Percentiles rank a stretch among this genome's conserved stretches.
These are phyloP conservation scores for Olivierus martensii DNA, from an alignment of 1,140 invertebrate species.

Conservation along the genomic window DNA sequence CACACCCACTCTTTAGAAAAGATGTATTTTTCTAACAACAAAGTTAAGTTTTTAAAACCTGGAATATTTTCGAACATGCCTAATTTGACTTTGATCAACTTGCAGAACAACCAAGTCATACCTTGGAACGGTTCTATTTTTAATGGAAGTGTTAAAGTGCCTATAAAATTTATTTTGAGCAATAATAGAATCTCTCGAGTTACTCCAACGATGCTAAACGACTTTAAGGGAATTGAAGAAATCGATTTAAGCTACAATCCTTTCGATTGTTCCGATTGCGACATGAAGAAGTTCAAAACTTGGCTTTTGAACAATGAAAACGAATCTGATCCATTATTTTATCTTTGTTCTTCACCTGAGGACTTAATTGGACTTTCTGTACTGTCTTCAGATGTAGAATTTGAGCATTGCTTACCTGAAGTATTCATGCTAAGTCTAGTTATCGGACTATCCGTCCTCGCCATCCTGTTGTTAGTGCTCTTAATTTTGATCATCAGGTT, in stretches of 20 bases:
- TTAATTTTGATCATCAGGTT: conserved; percentile 26
- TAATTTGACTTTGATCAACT: no score
- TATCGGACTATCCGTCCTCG: conserved; percentile 29
- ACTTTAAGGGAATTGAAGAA: conserved; percentile 31
- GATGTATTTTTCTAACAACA: no score
- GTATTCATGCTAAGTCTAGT: conserved; percentile 18
- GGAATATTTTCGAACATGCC: no score
- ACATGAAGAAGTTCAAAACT: conserved; percentile 3
- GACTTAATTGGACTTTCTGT: conserved; percentile 26
- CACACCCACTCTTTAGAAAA: no score
- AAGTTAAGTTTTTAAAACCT: no score
- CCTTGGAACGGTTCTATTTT: no score
- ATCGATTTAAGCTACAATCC: conserved; percentile 38
- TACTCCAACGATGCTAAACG: conserved; percentile 38
- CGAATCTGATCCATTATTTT: not conserved
- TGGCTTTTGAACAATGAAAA: not conserved
- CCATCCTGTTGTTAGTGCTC: conserved; percentile 26
- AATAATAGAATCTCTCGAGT: conserved; percentile 40
- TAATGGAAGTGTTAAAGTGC: no score
- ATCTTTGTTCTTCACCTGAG: conserved; percentile 5
- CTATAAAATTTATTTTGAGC: conserved; percentile 19
- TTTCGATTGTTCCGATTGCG: conserved; percentile 31
- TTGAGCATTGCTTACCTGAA: not conserved
- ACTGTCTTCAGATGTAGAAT: conserved; percentile 27
- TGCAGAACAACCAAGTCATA: no score